Evolutionary conservation across 2,797 vertebrate species (phyloP), one percentile per base, ranked within the genome.

Genomic region (Helostoma temminkii): DNA sequence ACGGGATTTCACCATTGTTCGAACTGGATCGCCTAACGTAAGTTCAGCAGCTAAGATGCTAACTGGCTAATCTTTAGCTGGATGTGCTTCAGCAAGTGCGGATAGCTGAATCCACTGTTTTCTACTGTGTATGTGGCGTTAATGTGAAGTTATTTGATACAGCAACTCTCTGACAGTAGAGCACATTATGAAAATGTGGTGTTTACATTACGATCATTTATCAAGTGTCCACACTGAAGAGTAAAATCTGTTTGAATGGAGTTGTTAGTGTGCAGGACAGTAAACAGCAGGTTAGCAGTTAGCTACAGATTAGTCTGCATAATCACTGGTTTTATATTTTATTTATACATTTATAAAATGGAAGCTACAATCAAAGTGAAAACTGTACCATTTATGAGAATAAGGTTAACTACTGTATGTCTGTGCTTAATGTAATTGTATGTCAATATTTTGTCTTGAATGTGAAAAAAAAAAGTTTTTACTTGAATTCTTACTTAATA

Each of bases 11-110:
- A 60, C 74, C 82, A 56, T 88, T 89, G 87, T 92, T 90, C 91
- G 91, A 92, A 58, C 91, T 93, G 92, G 91, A 93, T 86, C 91
- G 85, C 45, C 78, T 83, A 90, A 92, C 86, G 91, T 93, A 91
- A 93, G 91, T 92, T 58, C 63, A 66, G 59, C 50, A 24, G 88
- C 90, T 87, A 90, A 58, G 64, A 65, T 54, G 88, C 86, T 87
- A 90, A 57, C n/a, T 5, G 4, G 82, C 81, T 85, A 79, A 68
- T 45, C 19, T 14, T 41, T 21, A 10, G 50, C 81, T 67, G 34
- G 11, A 34, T 47, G 26, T 46, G 45, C 43, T 36, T 42, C 16
- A 62, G 53, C 4, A 26, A 30, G 7, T 4, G 16, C 21, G 19
- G 7, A 50, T 4, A 19, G 4, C 2, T 57, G 21, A 48, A 36